A percentile compares a stretch with the other conserved stretches of the same genome.
phyloP scores from a whole-genome alignment of 2,888 invertebrate species.

The Rotaria sp. region DNA sequence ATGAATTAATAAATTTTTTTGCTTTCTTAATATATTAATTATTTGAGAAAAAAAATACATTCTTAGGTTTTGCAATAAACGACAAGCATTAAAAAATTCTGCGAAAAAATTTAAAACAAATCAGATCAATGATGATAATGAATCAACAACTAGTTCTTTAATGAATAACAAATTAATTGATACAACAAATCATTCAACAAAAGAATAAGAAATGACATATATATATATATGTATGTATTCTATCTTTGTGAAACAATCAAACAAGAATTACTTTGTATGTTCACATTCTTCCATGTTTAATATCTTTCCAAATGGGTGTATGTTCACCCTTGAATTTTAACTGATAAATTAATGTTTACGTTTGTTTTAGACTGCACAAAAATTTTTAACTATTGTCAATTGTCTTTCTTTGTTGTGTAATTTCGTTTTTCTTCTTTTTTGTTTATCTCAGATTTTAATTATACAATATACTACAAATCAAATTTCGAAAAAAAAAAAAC shows the following conservation, averaged over 20 bases:
- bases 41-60: neutral
- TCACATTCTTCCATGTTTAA: neutral
- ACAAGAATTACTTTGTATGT: neutral
- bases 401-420: conserved; percentile 12
- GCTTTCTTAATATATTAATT: neutral
- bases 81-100: conserved; percentile 83
- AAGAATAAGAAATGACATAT: neutral
- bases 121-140: neutral
- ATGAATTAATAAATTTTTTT: neutral
- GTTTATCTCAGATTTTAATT: neutral
- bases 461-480: neutral
- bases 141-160: neutral
- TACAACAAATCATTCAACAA: neutral
- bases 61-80: conserved; percentile 80
- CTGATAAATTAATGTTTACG: neutral
- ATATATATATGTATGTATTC: neutral
- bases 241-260: neutral
- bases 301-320: neutral
- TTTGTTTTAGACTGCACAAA: neutral
- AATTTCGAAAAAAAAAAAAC: neutral
- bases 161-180: neutral
- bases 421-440: neutral
- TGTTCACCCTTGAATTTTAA: neutral
- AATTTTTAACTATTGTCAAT: conserved; percentile 1
- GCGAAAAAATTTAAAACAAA: conserved; percentile 35